Percentiles rank a stretch among this genome's conserved stretches.
Evolutionary conservation across 64 coral and sea anemone species (phyloP).

Genomic region (Anthopleura sola): DNA sequence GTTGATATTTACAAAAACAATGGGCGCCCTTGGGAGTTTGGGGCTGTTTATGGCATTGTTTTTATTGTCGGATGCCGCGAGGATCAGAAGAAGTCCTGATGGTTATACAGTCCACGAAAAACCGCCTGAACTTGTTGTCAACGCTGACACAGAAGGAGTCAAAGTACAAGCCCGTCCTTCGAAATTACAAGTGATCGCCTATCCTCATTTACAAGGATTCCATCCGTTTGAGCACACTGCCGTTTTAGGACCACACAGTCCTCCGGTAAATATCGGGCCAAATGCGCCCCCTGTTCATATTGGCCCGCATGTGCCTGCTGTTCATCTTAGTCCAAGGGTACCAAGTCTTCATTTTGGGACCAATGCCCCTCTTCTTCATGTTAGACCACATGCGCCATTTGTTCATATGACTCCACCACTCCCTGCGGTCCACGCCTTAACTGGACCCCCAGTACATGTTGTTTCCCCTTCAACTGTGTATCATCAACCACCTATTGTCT

Average conservation of each 20-base stretch:
- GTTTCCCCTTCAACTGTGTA: conserved; percentile 98
- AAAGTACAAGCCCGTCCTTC: conserved; percentile 93
- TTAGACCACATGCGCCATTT: conserved; percentile 89
- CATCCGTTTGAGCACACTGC: conserved; percentile 93
- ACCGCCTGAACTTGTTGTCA: conserved; percentile 89
- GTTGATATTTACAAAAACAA: conserved; percentile 48
- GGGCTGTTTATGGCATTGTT: conserved; percentile 29
- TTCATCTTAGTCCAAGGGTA: conserved; percentile 88
- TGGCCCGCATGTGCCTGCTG: conserved; percentile 88
- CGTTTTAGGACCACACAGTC: conserved; percentile 92
- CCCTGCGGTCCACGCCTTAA: conserved; percentile 69
- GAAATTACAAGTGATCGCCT: conserved; percentile 94
- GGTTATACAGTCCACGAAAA: conserved; percentile 92
- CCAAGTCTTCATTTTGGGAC: conserved; percentile 97
- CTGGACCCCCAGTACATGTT: conserved; percentile 91
- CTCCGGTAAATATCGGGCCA: conserved; percentile 95
- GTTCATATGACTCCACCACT: conserved; percentile 97
- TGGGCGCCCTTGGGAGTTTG: conserved; percentile 62
- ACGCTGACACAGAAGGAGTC: conserved; percentile 87
- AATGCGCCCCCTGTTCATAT: conserved; percentile 98
- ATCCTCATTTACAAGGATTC: conserved; percentile 88
- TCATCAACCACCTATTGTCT: conserved; percentile 92
- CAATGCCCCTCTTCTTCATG: conserved; percentile 92
- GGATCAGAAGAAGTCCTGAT: conserved; percentile 34
- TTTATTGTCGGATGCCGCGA: neutral